A percentile compares a stretch with the other conserved stretches of the same genome.
Evolutionary conservation across 2,888 invertebrate species (phyloP).

Genomic region (Drosophila buzzatii): DNA sequence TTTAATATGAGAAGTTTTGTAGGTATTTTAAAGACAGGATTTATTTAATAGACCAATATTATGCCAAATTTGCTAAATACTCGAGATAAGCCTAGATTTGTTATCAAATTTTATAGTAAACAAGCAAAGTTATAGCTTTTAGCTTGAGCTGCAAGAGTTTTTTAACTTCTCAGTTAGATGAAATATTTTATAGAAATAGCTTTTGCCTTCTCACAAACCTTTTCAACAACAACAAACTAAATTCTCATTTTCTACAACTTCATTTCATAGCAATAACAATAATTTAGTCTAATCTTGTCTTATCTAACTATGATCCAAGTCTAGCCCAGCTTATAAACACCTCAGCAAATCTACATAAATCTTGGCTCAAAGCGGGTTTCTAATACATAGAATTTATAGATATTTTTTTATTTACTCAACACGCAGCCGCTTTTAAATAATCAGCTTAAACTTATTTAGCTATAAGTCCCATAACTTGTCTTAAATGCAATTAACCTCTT

Average conservation of each 20-base stretch:
- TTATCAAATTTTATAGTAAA: neutral
- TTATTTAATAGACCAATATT: neutral
- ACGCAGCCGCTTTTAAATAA: neutral
- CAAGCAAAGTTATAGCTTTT: neutral
- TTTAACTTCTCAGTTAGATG: too few relatives aligned
- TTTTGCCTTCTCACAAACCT: neutral
- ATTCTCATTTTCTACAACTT: neutral
- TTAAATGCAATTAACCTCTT: conserved; percentile 34
- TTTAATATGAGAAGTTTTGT: neutral
- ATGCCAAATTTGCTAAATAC: neutral
- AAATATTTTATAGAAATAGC: neutral
- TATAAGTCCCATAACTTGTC: conserved; percentile 5
- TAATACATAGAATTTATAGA: conserved; percentile 1
- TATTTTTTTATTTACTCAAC: neutral
- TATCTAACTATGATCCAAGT: neutral
- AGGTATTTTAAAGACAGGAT: neutral
- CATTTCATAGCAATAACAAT: neutral
- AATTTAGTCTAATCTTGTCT: neutral
- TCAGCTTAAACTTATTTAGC: neutral
- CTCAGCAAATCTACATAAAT: conserved; percentile 1
- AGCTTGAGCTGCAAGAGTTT: too few relatives aligned
- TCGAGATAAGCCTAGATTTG: neutral
- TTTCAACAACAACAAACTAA: neutral
- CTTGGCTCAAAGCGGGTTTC: neutral
- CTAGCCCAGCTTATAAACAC: neutral